Evolutionary conservation across 2,113 vertebrate species (phyloP), one percentile per base, ranked within the genome.

Genomic region (Phaethon lepturus): DNA sequence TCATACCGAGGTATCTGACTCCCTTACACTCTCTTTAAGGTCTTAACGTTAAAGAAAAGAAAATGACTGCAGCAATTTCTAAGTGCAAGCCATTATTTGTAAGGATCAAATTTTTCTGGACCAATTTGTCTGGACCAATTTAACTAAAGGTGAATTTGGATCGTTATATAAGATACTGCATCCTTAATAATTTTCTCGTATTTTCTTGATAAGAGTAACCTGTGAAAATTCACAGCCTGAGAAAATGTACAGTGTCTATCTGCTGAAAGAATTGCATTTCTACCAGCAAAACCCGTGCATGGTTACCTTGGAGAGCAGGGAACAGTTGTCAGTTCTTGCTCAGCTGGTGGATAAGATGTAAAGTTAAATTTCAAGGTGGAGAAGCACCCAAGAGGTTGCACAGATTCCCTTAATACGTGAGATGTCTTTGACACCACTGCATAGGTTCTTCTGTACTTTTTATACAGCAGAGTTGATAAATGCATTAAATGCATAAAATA

Each of bases 401-500:
- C 82, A 69, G 40, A 64, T 71, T 96, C 20, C 11, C 19, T 96
- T 19, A n/a, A 81, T 63, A 77, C 9, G 60, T 45, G 76, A 95
- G 62, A 77, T 40, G 38, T 81, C 44, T 97, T 93, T 95, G 94
- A 91, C 73, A 96, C 33, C 7, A 52, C 26, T 85, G 58, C 40
- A 71, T 26, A 88, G 16, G 23, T 88, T 71, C 52, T 56, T 88
- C 76, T 88, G 16, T 77, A 76, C 47, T 71, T 94, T 94, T 96
- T 74, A 86, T 92, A 73, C 11, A 86, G 3, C 24, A 80, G 20
- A 88, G 35, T 58, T 94, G 93, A 95, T 96, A 97, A 97, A 94
- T 95, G 71, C 79, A 96, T 97, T 97, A 97, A 95, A 94, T 95
- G 31, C 42, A 95, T 97, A 78, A 93, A 97, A 92, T 98, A 97